Evolutionary conservation across 1,140 invertebrate species (phyloP).

Genomic region (Sarcophaga peregrina): DNA sequence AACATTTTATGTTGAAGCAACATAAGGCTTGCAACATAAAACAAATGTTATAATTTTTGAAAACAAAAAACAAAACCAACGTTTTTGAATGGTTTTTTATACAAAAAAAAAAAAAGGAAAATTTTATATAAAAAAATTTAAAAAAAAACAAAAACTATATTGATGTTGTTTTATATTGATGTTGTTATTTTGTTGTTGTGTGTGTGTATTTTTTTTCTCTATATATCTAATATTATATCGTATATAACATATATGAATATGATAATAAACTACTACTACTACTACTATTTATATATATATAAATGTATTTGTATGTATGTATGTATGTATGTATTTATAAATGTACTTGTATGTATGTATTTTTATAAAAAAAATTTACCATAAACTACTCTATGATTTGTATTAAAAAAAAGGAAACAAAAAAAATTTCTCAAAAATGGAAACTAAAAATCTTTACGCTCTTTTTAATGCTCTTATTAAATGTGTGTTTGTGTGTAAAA

Average conservation of each 20-base stretch:
- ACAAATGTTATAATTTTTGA: neutral
- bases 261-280: too few relatives aligned
- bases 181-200: conserved; percentile 24
- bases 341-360: neutral
- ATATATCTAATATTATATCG: neutral
- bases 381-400: conserved; percentile 12
- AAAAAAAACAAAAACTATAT: conserved; percentile 19
- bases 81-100: neutral
- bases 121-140: neutral
- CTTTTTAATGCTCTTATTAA: too few relatives aligned
- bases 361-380: neutral
- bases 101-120: too few relatives aligned
- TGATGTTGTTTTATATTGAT: conserved; percentile 23
- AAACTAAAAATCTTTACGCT: too few relatives aligned
- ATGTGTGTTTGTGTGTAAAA: too few relatives aligned
- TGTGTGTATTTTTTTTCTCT: conserved; percentile 17
- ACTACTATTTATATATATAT: too few relatives aligned
- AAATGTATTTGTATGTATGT: too few relatives aligned
- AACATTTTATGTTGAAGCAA: neutral
- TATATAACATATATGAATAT: too few relatives aligned
- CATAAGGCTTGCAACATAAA: neutral
- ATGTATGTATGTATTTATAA: too few relatives aligned
- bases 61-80: neutral
- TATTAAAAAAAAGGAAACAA: neutral
- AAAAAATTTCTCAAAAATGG: too few relatives aligned